These are phyloP conservation scores for Mobula birostris DNA, from an alignment of 2,113 vertebrate genomes.

Conservation along the genomic window DNA sequence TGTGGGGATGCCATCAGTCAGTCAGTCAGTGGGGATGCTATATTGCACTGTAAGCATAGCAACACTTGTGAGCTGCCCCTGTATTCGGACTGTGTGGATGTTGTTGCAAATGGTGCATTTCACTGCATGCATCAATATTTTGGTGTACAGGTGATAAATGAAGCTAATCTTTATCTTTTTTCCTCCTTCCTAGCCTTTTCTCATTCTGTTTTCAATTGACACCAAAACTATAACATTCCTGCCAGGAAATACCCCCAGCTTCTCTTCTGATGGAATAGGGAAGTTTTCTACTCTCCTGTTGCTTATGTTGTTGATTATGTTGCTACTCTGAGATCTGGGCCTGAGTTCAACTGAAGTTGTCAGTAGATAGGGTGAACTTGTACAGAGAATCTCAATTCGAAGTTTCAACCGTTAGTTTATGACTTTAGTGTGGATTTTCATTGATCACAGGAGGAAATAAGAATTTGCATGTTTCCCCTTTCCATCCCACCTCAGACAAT, in stretches of 20 bases:
- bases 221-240: not conserved
- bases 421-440: not conserved
- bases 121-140: too few relatives aligned
- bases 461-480: not conserved
- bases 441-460: not conserved
- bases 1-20: too few relatives aligned
- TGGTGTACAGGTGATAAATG: too few relatives aligned
- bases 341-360: not conserved
- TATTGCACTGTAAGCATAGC: too few relatives aligned
- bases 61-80: too few relatives aligned
- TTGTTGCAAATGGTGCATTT: too few relatives aligned
- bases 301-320: not conserved
- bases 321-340: not conserved
- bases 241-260: not conserved
- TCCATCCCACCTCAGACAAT: not conserved
- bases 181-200: not conserved
- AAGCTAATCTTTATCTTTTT: too few relatives aligned
- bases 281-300: not conserved
- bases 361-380: too few relatives aligned
- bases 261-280: not conserved
- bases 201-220: not conserved
- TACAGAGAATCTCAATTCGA: not conserved
- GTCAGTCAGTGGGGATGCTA: too few relatives aligned
- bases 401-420: not conserved
- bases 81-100: too few relatives aligned